A percentile compares a stretch with the other conserved stretches of the same genome.
These are phyloP conservation scores for Pegoplata infirma DNA, from an alignment of 2,888 invertebrate species.

Conservation along the genomic window DNA sequence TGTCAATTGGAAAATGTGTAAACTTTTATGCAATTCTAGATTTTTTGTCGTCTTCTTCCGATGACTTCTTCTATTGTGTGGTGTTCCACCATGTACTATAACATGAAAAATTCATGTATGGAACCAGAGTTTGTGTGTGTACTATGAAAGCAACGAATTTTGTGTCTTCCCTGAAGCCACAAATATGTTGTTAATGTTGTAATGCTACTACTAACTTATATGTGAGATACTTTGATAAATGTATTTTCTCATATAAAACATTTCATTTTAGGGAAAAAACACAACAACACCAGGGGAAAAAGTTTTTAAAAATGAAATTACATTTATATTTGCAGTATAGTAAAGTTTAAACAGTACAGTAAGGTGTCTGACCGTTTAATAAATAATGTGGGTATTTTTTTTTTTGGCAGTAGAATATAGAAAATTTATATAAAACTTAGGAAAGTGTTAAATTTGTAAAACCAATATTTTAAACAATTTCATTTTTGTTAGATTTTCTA, in stretches of 20 bases:
- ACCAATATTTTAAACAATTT: slow-evolving; percentile 18
- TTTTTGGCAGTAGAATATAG: not conserved
- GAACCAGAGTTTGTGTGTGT: slow-evolving; percentile 19
- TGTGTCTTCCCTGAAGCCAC: slow-evolving; percentile 55
- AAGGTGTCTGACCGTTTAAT: slow-evolving; percentile 50
- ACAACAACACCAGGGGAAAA: slow-evolving; percentile 45
- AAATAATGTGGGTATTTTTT: slow-evolving; percentile 22
- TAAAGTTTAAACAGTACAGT: too few species aligned
- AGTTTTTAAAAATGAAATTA: slow-evolving; percentile 44
- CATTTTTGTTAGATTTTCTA: not conserved
- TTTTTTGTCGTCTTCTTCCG: slow-evolving; percentile 6
- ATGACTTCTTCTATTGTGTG: not conserved
- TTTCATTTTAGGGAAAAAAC: slow-evolving; percentile 19
- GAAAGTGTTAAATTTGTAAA: slow-evolving; percentile 12
- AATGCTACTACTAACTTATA: slow-evolving; percentile 12
- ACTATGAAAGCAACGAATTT: not conserved
- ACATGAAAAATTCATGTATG: slow-evolving; percentile 28
- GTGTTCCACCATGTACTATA: slow-evolving; percentile 7
- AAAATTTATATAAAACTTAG: not conserved
- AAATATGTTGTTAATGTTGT: slow-evolving; percentile 41
- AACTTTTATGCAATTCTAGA: slow-evolving; percentile 45
- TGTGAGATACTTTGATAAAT: slow-evolving; percentile 31
- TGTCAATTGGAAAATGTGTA: too few species aligned
- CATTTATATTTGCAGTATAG: too few species aligned
- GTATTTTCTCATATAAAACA: slow-evolving; percentile 41